Evolutionary conservation across 1,140 invertebrate genomes (phyloP), one percentile per base, ranked within the genome.

Genomic region (Chironomus striatipennis): DNA sequence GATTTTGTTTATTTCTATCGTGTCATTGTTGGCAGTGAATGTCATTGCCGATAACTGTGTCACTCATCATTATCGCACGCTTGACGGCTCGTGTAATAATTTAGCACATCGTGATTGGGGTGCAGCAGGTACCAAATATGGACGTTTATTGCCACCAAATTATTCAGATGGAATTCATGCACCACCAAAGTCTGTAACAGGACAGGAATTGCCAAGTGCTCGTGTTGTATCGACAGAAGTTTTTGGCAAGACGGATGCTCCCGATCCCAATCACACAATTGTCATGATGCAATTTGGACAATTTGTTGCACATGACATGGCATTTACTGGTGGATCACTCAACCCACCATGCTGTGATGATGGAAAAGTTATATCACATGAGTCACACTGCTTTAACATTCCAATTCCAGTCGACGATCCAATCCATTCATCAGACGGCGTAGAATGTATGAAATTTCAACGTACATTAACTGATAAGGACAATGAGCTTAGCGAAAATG

Each of bases 81-180:
- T 90, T 73, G 93, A 96, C 80, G 94, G 94, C 0, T 89, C 91
- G 0, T 97, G 94, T 79, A 97, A 96, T 80, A 95, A 96, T 81
- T 78, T 92, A 6, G 78, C 85, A 42, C 87, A 90, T 77, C 90
- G 92, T 0, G 85, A 83, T 0, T 88, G 89, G 85, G 94, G 94
- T 4, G 87, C 88, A 75, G 88, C 93, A 0, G 88, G 88, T 76
- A 91, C 47, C 0, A 12, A 12, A 15, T 57, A 57, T 15, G 47
- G 8, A 10, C 86, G 96, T 74, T 84, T 98, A 0, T 78, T 97
- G 12, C 89, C 90, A 7, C 88, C 94, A 1, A 91, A 89, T 78
- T 96, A 95, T 82, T 88, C 87, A 12, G 93, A 96, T 82, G 91
- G 90, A 64, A 81, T 92, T n/a, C 88, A 85, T 75, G 81, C 85